Conservation (phyloP, 2,888 invertebrate species). For the Poecilus cupreus region DNA sequence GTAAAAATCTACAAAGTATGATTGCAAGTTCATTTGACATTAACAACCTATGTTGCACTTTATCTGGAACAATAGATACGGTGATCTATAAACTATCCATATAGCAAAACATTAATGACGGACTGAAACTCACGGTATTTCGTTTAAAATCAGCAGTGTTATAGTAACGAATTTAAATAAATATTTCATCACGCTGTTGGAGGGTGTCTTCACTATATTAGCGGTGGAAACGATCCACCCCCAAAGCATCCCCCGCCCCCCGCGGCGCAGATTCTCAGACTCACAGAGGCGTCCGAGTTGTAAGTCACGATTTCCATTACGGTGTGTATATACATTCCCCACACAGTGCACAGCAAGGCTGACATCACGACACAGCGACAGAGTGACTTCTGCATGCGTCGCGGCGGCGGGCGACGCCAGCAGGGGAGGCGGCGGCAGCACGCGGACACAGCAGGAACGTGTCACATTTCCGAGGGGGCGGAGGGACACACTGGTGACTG, state of each 20-base stretch:
- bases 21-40: too few species aligned
- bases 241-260: not conserved
- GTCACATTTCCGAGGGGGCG: not conserved
- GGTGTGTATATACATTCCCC: constrained; percentile 68
- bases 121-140: too few species aligned
- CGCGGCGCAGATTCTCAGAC: not conserved
- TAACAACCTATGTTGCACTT: too few species aligned
- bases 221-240: not conserved
- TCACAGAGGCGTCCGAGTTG: constrained; percentile 54
- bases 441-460: not conserved
- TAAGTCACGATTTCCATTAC: constrained; percentile 71
- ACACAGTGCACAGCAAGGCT: not conserved
- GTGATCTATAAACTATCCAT: too few species aligned
- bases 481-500: too few species aligned
- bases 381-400: constrained; percentile 65
- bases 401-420: constrained; percentile 60
- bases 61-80: too few species aligned
- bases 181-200: too few species aligned
- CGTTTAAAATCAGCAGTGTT: too few species aligned
- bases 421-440: constrained; percentile 63
- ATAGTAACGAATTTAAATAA: too few species aligned
- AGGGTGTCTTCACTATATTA: too few species aligned
- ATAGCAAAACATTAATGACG: too few species aligned
- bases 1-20: too few species aligned
- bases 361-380: constrained; percentile 65